phyloP scores from a whole-genome alignment of 23 tunicate genomes.

The Phallusia fumigata region DNA sequence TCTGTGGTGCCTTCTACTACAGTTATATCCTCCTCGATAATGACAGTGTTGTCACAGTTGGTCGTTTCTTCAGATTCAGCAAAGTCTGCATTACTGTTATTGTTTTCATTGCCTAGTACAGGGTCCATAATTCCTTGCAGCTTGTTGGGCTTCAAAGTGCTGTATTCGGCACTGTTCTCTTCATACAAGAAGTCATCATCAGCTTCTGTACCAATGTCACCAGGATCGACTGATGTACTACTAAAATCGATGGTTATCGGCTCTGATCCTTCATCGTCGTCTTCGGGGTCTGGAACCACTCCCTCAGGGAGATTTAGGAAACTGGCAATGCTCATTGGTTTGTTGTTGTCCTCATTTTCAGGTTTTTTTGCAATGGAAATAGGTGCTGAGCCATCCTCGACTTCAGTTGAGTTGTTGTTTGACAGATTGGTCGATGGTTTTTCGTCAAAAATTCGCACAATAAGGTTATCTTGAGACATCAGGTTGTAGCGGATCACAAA shows the following conservation, averaged over 20 bases:
- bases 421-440: background rate
- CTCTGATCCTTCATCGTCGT: slow-evolving; percentile 2
- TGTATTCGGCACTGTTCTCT: slow-evolving; percentile 19
- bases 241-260: background rate
- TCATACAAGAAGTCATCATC: slow-evolving; percentile 55
- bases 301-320: slow-evolving; percentile 63
- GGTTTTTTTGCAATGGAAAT: slow-evolving; percentile 1
- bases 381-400: background rate
- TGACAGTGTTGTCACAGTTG: background rate
- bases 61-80: background rate
- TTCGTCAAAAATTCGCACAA: slow-evolving; percentile 80
- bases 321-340: slow-evolving; percentile 34
- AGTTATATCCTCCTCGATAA: background rate
- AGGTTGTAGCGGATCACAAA: slow-evolving; percentile 89
- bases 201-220: slow-evolving; percentile 19
- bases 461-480: slow-evolving; percentile 92
- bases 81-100: background rate
- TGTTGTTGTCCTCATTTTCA: background rate
- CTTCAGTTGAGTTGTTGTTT: slow-evolving; percentile 9
- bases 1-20: background rate
- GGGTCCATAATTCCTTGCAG: background rate
- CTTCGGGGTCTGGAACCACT: slow-evolving; percentile 48
- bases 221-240: slow-evolving; percentile 18
- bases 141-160: slow-evolving; percentile 51
- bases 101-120: background rate